These are phyloP conservation scores for Theristus sp. DNA, from an alignment of 2,888 invertebrate genomes.

Conservation along the genomic window DNA sequence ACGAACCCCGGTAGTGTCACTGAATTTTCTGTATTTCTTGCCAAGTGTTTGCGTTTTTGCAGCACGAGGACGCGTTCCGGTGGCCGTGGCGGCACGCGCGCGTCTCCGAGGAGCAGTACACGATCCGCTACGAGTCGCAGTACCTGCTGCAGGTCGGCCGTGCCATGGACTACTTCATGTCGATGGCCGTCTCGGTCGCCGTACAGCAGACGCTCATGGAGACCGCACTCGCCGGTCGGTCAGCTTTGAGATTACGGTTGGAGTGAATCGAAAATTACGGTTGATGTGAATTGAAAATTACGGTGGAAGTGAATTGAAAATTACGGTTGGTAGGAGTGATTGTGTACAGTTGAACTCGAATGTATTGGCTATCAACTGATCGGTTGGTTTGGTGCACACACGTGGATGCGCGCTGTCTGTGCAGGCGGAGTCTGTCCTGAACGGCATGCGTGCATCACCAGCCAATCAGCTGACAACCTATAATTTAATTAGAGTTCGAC, in stretches of 20 bases:
- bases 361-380: no score
- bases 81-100: constrained; percentile 42
- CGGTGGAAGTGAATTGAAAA: no score
- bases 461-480: no score
- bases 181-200: constrained; percentile 40
- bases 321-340: no score
- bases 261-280: not conserved
- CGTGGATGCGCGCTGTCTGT: not conserved
- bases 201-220: constrained; percentile 46
- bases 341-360: no score
- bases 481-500: no score
- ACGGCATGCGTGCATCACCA: no score
- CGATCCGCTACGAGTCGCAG: constrained; percentile 44
- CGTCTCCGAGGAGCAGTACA: constrained; percentile 45
- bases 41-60: constrained; percentile 7
- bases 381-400: not conserved
- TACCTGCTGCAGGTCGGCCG: constrained; percentile 42
- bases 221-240: constrained; percentile 45
- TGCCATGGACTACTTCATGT: constrained; percentile 44
- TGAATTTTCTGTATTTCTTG: not conserved
- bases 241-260: constrained; percentile 9
- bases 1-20: no score
- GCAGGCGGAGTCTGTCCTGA: no score
- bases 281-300: not conserved
- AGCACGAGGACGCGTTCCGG: constrained; percentile 27